phyloP scores from a whole-genome alignment of 1,140 invertebrate species.

The Dufourea novaeangliae region DNA sequence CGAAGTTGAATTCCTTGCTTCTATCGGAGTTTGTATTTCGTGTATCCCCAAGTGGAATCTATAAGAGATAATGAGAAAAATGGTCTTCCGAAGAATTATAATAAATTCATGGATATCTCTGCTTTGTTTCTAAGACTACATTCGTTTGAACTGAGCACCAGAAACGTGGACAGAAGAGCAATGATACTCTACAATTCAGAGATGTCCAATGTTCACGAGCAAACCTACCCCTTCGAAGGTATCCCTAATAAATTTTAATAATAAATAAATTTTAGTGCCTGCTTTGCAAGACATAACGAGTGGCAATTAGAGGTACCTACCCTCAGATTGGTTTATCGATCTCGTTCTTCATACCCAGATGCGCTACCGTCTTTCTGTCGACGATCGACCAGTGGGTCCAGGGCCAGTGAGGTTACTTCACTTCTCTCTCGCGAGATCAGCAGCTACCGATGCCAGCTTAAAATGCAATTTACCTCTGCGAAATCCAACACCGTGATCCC shows the following conservation, averaged over 20 bases:
- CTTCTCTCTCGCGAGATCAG: not conserved
- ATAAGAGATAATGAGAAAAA: slow-evolving; percentile 9
- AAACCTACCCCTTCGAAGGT: no score
- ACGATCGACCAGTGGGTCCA: not conserved
- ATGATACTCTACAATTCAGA: no score
- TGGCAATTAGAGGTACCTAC: no score
- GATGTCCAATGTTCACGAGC: no score
- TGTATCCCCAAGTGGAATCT: not conserved
- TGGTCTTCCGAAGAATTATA: not conserved
- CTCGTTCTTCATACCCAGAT: no score
- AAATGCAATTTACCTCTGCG: slow-evolving; percentile 49
- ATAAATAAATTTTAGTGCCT: no score
- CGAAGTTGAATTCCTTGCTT: not conserved
- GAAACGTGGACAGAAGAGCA: no score
- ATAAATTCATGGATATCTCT: slow-evolving; percentile 12
- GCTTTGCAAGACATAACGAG: no score
- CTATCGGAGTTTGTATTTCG: not conserved
- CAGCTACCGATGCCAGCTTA: slow-evolving; percentile 9
- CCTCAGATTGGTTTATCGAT: no score
- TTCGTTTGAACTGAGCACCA: no score
- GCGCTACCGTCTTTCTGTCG: no score
- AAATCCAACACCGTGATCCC: slow-evolving; percentile 41
- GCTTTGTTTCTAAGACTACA: slow-evolving; percentile 2
- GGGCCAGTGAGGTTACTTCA: not conserved
- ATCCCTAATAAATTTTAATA: no score